These are phyloP conservation scores for Ophion obscuratus DNA, from an alignment of 2,888 invertebrate species.

Conservation along the genomic window DNA sequence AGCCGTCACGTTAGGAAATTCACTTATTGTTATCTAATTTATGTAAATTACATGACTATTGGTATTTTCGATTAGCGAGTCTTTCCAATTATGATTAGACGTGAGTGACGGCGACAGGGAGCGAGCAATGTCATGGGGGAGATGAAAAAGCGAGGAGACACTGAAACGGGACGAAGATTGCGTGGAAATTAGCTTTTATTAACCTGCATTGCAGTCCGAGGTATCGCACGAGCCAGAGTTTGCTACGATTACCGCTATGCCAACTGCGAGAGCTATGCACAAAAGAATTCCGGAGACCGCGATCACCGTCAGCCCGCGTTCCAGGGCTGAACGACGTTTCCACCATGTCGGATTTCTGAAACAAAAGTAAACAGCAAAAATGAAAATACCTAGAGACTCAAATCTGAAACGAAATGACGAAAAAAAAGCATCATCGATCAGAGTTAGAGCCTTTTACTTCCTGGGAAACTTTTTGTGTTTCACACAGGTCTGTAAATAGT, in stretches of 20 bases:
- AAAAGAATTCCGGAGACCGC: slow-evolving; percentile 87
- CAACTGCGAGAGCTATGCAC: slow-evolving; percentile 87
- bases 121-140: background rate
- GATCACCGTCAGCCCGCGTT: slow-evolving; percentile 88
- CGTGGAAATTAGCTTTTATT: background rate
- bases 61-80: too few relatives aligned
- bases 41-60: too few relatives aligned
- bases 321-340: slow-evolving; percentile 90
- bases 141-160: background rate
- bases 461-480: slow-evolving; percentile 3
- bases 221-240: slow-evolving; percentile 74
- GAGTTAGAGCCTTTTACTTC: background rate
- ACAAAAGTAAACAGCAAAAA: slow-evolving; percentile 70
- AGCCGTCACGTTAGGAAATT: too few relatives aligned
- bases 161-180: background rate
- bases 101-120: too few relatives aligned
- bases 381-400: background rate
- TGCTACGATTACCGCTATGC: slow-evolving; percentile 81
- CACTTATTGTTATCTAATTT: too few relatives aligned
- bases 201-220: slow-evolving; percentile 71
- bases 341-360: slow-evolving; percentile 93
- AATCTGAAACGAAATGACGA: background rate
- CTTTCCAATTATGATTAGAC: too few relatives aligned
- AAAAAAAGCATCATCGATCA: background rate
- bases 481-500: background rate